Evolutionary conservation across 2,797 vertebrate species (phyloP).

Genomic region (Zalophus californianus): DNA sequence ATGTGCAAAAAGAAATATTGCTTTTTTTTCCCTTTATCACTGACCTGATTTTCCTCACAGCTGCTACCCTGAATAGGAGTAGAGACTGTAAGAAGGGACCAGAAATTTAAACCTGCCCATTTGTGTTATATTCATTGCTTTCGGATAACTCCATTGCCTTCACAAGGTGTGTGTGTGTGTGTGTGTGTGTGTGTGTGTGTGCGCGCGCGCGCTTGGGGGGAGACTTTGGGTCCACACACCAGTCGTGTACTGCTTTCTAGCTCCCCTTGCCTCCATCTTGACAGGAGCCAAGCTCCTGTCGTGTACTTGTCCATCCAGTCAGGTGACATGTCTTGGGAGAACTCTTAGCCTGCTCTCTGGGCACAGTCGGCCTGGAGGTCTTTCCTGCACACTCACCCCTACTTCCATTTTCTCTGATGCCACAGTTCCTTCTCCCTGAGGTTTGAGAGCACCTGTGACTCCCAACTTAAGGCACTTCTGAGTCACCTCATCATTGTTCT

Average conservation of each 20-base stretch:
- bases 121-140: background rate
- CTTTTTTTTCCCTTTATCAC: background rate
- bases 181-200: no score
- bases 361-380: background rate
- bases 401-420: background rate
- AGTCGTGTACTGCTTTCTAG: background rate
- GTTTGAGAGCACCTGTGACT: background rate
- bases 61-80: background rate
- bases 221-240: background rate
- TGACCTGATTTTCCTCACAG: conserved; percentile 49
- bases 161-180: background rate
- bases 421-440: background rate
- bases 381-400: background rate
- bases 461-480: background rate
- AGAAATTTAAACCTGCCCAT: background rate
- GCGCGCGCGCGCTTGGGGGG: background rate
- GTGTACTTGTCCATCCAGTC: background rate
- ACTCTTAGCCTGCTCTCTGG: background rate
- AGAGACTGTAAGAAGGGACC: background rate
- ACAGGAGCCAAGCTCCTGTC: background rate
- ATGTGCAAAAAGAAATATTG: background rate
- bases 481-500: background rate
- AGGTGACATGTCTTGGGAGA: background rate
- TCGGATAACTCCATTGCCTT: background rate
- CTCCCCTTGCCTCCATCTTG: background rate